Evolutionary conservation across 2,113 vertebrate genomes (phyloP).

Genomic region (Salvator merianae): DNA sequence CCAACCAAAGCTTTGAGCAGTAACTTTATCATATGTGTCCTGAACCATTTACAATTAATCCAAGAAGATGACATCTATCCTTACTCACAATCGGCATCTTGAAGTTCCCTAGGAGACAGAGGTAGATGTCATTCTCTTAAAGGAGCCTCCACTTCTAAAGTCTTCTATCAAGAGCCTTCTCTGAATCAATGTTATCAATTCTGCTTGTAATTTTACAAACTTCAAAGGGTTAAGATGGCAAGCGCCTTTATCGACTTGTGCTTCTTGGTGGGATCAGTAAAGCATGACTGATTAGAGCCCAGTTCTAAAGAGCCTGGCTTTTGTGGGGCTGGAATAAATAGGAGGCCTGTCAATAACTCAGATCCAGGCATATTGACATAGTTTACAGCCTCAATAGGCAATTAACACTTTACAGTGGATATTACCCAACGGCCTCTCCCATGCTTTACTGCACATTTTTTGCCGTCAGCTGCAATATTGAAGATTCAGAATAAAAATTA

Average conservation of each 20-base stretch:
- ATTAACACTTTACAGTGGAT: slow-evolving; percentile 86
- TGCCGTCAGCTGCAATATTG: slow-evolving; percentile 74
- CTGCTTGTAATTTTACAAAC: slow-evolving; percentile 64
- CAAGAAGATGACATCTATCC: neutral
- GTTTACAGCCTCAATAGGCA: slow-evolving; percentile 84
- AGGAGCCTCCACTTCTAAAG: slow-evolving; percentile 34
- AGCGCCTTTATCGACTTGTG: slow-evolving; percentile 72
- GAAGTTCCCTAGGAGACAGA: neutral
- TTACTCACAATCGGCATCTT: neutral
- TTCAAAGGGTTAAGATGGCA: slow-evolving; percentile 80
- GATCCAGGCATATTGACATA: slow-evolving; percentile 76
- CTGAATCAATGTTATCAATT: slow-evolving; percentile 63
- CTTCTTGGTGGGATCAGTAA: slow-evolving; percentile 75
- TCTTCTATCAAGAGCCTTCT: slow-evolving; percentile 35
- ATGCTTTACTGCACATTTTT: slow-evolving; percentile 78
- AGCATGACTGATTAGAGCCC: slow-evolving; percentile 84
- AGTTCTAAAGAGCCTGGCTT: slow-evolving; percentile 74
- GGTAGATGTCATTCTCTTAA: slow-evolving; percentile 20
- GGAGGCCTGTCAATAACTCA: slow-evolving; percentile 79
- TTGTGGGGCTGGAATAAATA: slow-evolving; percentile 79
- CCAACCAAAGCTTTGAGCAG: neutral
- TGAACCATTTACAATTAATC: neutral
- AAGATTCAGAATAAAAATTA: slow-evolving; percentile 79
- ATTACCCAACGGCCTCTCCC: slow-evolving; percentile 79
- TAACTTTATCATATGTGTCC: neutral